These are phyloP conservation scores for Diloba caeruleocephala DNA, from an alignment of 2,888 invertebrate species.

Conservation along the genomic window DNA sequence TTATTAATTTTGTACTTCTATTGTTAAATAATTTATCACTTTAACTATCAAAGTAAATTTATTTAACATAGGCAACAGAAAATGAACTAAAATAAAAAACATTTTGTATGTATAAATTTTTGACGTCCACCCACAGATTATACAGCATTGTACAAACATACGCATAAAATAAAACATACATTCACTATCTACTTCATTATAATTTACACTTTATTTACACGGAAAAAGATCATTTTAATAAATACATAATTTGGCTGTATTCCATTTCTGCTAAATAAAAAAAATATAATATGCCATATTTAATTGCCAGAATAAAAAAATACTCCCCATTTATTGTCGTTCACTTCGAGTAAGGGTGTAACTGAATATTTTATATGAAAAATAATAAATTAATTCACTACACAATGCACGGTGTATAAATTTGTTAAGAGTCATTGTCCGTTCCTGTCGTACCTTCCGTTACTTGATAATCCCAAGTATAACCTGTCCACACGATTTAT, in stretches of 20 bases:
- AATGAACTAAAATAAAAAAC: no score
- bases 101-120: conserved; percentile 13
- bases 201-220: conserved; percentile 85
- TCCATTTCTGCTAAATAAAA: conserved; percentile 53
- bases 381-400: conserved; percentile 71
- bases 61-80: no score
- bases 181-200: conserved; percentile 83
- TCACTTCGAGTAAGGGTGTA: conserved; percentile 62
- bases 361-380: conserved; percentile 40
- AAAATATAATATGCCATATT: conserved; percentile 54
- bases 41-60: no score
- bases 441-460: conserved; percentile 23
- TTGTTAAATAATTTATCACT: no score
- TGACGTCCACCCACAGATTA: conserved; percentile 53
- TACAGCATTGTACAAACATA: conserved; percentile 53
- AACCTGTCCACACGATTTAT: conserved; percentile 54
- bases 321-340: conserved; percentile 74
- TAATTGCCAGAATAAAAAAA: conserved; percentile 51
- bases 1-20: no score
- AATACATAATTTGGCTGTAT: conserved; percentile 81
- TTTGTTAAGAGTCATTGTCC: conserved; percentile 65
- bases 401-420: conserved; percentile 62
- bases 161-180: conserved; percentile 68
- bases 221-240: conserved; percentile 77
- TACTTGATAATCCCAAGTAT: conserved; percentile 35